Evolutionary conservation across 2,888 invertebrate genomes (phyloP).

Genomic region (Carcina quercana): DNA sequence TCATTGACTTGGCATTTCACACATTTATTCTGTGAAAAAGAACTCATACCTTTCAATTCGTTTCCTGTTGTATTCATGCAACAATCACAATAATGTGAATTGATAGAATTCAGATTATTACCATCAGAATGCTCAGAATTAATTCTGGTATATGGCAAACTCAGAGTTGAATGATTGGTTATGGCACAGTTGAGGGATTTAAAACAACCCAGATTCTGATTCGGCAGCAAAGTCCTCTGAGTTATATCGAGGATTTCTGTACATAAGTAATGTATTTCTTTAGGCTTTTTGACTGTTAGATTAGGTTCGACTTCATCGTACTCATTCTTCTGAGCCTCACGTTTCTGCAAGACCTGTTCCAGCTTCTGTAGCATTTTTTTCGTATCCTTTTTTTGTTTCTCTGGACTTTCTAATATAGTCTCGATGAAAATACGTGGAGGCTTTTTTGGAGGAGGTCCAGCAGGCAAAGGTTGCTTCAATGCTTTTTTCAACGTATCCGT

Average conservation of each 20-base stretch:
- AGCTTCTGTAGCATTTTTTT: constrained; percentile 79
- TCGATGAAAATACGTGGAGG: constrained; percentile 78
- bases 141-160: constrained; percentile 56
- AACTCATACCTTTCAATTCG: constrained; percentile 16
- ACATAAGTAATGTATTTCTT: constrained; percentile 67
- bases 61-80: no score
- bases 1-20: constrained; percentile 40
- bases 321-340: constrained; percentile 39
- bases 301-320: constrained; percentile 36
- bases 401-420: constrained; percentile 32
- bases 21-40: constrained; percentile 33
- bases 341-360: constrained; percentile 73
- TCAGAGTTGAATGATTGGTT: constrained; percentile 45
- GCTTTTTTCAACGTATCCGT: constrained; percentile 79
- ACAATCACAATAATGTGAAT: no score
- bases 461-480: constrained; percentile 78
- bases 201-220: constrained; percentile 46
- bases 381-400: constrained; percentile 61
- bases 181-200: constrained; percentile 60
- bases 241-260: constrained; percentile 64
- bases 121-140: no score
- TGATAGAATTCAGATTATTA: no score
- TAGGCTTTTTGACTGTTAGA: constrained; percentile 36
- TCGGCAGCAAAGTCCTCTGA: constrained; percentile 39
- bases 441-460: constrained; percentile 83